Percentiles rank a stretch among this genome's conserved stretches.
Evolutionary conservation across 2,888 invertebrate species (phyloP).

Genomic region (Apodemia duryi): DNA sequence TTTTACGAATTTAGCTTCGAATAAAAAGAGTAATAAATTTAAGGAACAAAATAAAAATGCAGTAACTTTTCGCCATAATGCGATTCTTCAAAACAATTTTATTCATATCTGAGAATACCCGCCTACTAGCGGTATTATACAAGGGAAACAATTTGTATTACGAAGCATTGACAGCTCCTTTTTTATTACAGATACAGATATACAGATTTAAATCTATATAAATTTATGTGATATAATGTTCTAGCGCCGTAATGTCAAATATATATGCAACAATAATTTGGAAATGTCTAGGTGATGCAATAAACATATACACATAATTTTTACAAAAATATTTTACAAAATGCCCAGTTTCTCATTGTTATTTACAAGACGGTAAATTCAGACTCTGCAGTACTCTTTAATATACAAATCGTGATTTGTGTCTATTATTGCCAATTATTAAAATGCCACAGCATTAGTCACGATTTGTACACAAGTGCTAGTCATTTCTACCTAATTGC

Average conservation of each 20-base stretch:
- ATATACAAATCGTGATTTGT: neutral
- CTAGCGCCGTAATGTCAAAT: slow-evolving; percentile 11
- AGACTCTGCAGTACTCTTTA: neutral
- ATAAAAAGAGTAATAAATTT: neutral
- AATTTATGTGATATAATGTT: neutral
- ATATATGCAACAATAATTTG: neutral
- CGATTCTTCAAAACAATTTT: slow-evolving; percentile 12
- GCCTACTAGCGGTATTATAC: slow-evolving; percentile 4
- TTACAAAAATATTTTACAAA: slow-evolving; percentile 32
- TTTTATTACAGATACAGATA: too few relatives aligned
- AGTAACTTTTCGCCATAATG: slow-evolving; percentile 2
- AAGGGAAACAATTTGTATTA: slow-evolving; percentile 1
- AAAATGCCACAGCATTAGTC: neutral
- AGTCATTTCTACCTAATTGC: neutral
- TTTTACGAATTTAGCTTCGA: too few relatives aligned
- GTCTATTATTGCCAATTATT: neutral
- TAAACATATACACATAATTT: slow-evolving; percentile 16
- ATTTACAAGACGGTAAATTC: slow-evolving; percentile 26
- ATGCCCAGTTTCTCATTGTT: slow-evolving; percentile 6
- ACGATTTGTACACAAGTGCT: neutral
- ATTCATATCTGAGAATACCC: slow-evolving; percentile 15
- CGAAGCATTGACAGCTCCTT: neutral
- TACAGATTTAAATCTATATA: slow-evolving; percentile 8
- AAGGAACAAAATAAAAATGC: slow-evolving; percentile 9
- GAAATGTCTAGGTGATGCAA: slow-evolving; percentile 13